Conservation (phyloP, 2,888 invertebrate genomes). For the Gasteruption jaculator region DNA sequence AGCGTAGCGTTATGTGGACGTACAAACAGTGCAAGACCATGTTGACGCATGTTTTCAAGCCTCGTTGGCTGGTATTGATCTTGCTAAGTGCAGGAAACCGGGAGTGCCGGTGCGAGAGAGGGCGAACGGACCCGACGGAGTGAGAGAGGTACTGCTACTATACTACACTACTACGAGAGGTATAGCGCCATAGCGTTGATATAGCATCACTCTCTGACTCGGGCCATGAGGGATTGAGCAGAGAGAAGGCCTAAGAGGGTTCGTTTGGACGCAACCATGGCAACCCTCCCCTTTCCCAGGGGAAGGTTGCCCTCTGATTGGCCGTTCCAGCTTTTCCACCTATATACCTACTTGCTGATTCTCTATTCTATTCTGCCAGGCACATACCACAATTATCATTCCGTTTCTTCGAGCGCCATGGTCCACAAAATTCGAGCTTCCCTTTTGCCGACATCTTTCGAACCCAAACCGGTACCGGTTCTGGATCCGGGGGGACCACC, state of each 20-base stretch:
- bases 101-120: slow-evolving; percentile 38
- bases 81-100: slow-evolving; percentile 53
- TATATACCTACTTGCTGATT: slow-evolving; percentile 34
- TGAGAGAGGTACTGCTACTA: neutral
- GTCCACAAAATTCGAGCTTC: slow-evolving; percentile 28
- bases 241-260: slow-evolving; percentile 50
- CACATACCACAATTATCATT: slow-evolving; percentile 48
- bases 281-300: slow-evolving; percentile 50
- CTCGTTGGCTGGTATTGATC: slow-evolving; percentile 60
- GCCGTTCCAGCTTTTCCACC: slow-evolving; percentile 48
- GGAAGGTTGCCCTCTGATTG: slow-evolving; percentile 50
- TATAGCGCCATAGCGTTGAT: slow-evolving; percentile 20
- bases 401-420: slow-evolving; percentile 40
- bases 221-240: slow-evolving; percentile 43
- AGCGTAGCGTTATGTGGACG: slow-evolving; percentile 51
- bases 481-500: slow-evolving; percentile 15
- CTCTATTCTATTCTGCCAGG: no score
- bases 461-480: neutral
- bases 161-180: slow-evolving; percentile 22
- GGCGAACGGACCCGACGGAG: slow-evolving; percentile 21
- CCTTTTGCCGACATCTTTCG: slow-evolving; percentile 8
- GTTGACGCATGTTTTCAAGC: slow-evolving; percentile 63
- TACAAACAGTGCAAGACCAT: slow-evolving; percentile 54
- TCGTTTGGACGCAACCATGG: slow-evolving; percentile 51
- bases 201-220: slow-evolving; percentile 23